Evolutionary conservation across 2,113 vertebrate genomes (phyloP).

Genomic region (Burhinus bistriatus): DNA sequence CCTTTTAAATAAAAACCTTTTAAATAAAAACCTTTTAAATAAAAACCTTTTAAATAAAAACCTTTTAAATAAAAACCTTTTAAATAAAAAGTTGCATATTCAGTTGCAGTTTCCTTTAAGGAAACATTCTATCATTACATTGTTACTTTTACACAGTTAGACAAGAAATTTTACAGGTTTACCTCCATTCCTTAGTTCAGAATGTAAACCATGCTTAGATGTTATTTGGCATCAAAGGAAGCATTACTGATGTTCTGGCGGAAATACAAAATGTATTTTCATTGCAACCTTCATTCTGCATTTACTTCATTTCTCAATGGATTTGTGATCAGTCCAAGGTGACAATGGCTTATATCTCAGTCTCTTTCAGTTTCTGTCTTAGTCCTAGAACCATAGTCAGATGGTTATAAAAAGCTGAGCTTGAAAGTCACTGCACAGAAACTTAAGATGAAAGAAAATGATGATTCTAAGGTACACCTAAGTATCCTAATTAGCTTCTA

Average conservation of each 20-base stretch:
- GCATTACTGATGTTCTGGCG: background rate
- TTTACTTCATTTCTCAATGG: slow-evolving; percentile 35
- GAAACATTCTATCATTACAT: slow-evolving; percentile 6
- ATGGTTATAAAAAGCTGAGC: slow-evolving; percentile 23
- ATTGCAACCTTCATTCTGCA: slow-evolving; percentile 11
- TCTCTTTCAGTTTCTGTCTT: background rate
- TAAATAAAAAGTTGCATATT: slow-evolving; percentile 29
- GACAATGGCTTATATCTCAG: background rate
- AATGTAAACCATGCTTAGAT: background rate
- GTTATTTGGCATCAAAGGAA: slow-evolving; percentile 28
- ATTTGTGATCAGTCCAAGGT: background rate
- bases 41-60: background rate
- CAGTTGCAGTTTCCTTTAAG: slow-evolving; percentile 29
- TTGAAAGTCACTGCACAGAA: slow-evolving; percentile 32
- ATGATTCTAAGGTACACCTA: slow-evolving; percentile 5
- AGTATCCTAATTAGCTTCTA: slow-evolving; percentile 14
- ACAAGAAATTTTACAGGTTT: slow-evolving; percentile 8
- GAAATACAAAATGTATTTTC: slow-evolving; percentile 26
- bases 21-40: background rate
- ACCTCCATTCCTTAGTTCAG: background rate
- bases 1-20: background rate
- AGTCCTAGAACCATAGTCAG: background rate
- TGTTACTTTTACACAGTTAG: slow-evolving; percentile 16
- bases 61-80: background rate
- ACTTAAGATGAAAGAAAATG: slow-evolving; percentile 38